Conservation (phyloP, 1,140 invertebrate species). For the Halictus rubicundus region DNA sequence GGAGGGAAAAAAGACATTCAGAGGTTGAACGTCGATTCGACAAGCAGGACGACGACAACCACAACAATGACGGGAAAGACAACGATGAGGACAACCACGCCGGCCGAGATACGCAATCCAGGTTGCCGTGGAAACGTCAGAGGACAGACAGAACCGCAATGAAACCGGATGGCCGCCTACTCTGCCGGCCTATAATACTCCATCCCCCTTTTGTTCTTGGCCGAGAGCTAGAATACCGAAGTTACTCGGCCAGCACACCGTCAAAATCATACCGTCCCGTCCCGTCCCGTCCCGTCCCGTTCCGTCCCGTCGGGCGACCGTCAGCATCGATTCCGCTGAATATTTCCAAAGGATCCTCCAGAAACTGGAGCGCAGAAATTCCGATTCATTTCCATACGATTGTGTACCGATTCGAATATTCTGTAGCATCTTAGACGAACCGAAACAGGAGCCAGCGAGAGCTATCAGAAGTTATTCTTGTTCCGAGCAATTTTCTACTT, state of each 20-base stretch:
- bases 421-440: no score
- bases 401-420: no score
- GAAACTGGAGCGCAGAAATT: neutral
- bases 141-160: constrained; percentile 81
- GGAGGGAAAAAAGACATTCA: constrained; percentile 35
- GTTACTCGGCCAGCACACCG: constrained; percentile 41
- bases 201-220: constrained; percentile 75
- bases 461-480: no score
- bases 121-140: constrained; percentile 81
- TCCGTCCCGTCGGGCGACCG: constrained; percentile 3
- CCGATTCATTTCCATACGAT: no score
- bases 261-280: constrained; percentile 37
- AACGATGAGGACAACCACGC: constrained; percentile 16
- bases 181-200: constrained; percentile 71
- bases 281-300: constrained; percentile 12
- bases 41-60: constrained; percentile 30
- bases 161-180: constrained; percentile 79
- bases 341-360: neutral
- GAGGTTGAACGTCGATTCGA: constrained; percentile 46
- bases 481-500: no score
- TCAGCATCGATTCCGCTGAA: neutral
- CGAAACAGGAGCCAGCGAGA: no score
- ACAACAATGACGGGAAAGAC: constrained; percentile 19
- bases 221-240: constrained; percentile 59
- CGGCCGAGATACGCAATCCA: constrained; percentile 74